Percentiles rank a stretch among this genome's conserved stretches.
phyloP scores from a whole-genome alignment of 1,140 invertebrate genomes.

The Neodiprion fabricii region DNA sequence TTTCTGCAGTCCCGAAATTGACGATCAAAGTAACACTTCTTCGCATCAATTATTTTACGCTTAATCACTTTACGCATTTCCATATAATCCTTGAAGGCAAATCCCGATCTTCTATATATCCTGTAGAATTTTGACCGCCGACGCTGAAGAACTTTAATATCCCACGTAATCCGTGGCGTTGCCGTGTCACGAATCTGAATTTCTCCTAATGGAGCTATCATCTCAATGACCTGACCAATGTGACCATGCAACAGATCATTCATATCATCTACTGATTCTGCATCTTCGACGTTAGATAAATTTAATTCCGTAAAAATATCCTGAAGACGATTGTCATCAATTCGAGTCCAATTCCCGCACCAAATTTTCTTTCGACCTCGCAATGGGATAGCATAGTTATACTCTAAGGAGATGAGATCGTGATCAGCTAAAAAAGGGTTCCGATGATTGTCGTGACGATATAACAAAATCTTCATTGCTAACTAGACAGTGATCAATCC shows the following conservation, averaged over 20 bases:
- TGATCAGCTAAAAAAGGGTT: too few species aligned
- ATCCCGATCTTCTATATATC: not conserved
- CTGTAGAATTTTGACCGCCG: too few species aligned
- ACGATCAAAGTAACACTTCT: not conserved
- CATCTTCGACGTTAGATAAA: too few species aligned
- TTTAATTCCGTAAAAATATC: not conserved
- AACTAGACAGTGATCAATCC: too few species aligned
- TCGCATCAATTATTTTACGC: not conserved
- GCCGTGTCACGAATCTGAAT: not conserved
- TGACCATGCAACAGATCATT: not conserved
- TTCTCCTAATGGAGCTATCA: too few species aligned
- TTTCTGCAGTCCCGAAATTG: not conserved
- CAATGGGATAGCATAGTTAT: too few species aligned
- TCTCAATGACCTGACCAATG: not conserved
- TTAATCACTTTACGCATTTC: not conserved
- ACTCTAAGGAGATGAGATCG: too few species aligned
- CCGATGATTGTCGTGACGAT: too few species aligned
- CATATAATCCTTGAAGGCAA: not conserved
- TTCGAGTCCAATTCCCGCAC: not conserved
- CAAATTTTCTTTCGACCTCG: not conserved
- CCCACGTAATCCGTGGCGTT: not conserved
- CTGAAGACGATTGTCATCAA: not conserved
- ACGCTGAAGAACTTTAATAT: not conserved
- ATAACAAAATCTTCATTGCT: too few species aligned
- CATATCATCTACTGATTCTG: not conserved